Percentiles rank a stretch among this genome's conserved stretches.
phyloP scores from a whole-genome alignment of 2,888 invertebrate genomes.

The Elegia similella region DNA sequence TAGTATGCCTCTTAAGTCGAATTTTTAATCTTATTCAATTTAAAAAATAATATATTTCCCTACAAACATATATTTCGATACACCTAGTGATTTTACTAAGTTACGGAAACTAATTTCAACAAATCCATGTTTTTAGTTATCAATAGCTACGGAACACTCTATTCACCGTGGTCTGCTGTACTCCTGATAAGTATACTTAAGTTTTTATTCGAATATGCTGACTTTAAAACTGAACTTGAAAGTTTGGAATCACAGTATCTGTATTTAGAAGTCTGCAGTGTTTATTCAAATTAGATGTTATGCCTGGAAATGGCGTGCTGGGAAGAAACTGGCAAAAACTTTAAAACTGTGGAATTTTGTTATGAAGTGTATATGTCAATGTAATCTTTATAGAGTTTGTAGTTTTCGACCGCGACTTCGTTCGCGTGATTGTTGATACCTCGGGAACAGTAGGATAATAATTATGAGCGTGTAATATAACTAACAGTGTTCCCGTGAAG shows the following conservation, averaged over 20 bases:
- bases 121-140: background rate
- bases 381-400: too few relatives aligned
- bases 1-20: too few relatives aligned
- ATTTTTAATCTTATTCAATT: too few relatives aligned
- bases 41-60: too few relatives aligned
- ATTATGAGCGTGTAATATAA: too few relatives aligned
- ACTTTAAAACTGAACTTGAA: background rate
- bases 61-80: too few relatives aligned
- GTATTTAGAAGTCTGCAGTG: background rate
- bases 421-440: too few relatives aligned
- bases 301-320: background rate
- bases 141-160: background rate
- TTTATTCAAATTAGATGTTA: background rate
- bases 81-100: background rate
- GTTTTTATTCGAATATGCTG: background rate
- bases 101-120: background rate
- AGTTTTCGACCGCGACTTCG: too few relatives aligned
- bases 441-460: too few relatives aligned
- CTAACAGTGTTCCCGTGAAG: too few relatives aligned
- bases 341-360: background rate
- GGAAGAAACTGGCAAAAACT: background rate
- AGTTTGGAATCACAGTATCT: slow-evolving; percentile 24
- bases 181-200: background rate
- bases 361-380: too few relatives aligned
- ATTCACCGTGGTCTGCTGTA: background rate